Percentiles rank a stretch among this genome's conserved stretches.
These are phyloP conservation scores for Lypha dubia DNA, from an alignment of 2,888 invertebrate genomes.

Conservation along the genomic window DNA sequence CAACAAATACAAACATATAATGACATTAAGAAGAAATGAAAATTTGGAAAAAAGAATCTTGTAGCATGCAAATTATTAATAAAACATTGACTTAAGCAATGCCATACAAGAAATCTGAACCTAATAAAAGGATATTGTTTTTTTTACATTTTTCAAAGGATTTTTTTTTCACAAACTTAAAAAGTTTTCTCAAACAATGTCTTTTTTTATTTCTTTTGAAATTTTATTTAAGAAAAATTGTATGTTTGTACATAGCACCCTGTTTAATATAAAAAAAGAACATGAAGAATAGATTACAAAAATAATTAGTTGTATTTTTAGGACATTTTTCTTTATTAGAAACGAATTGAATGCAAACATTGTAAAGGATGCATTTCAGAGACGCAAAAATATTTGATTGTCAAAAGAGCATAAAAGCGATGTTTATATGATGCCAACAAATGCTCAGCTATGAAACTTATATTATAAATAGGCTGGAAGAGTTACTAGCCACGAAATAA, in stretches of 20 bases:
- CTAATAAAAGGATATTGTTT: not conserved
- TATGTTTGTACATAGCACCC: no score
- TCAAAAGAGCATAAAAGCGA: not conserved
- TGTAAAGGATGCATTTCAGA: not conserved
- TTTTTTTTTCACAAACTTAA: not conserved
- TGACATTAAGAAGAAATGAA: not conserved
- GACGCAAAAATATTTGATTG: not conserved
- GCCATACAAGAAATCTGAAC: not conserved
- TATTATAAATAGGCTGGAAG: no score
- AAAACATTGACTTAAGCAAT: conserved; percentile 17
- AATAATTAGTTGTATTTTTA: conserved; percentile 1
- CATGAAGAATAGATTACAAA: conserved; percentile 4
- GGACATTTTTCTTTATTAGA: conserved; percentile 2
- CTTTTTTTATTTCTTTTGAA: not conserved
- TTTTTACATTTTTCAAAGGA: not conserved
- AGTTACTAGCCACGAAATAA: no score
- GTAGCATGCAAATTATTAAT: not conserved
- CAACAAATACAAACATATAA: conserved; percentile 7
- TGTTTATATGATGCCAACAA: no score
- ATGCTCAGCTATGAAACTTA: no score
- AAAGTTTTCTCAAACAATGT: not conserved
- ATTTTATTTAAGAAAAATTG: no score
- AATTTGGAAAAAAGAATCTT: not conserved
- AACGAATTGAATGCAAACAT: conserved; percentile 4
- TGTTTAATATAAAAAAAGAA: conserved; percentile 16